A percentile compares a stretch with the other conserved stretches of the same genome.
phyloP scores from a whole-genome alignment of 2,888 invertebrate species.

The Mantis religiosa region DNA sequence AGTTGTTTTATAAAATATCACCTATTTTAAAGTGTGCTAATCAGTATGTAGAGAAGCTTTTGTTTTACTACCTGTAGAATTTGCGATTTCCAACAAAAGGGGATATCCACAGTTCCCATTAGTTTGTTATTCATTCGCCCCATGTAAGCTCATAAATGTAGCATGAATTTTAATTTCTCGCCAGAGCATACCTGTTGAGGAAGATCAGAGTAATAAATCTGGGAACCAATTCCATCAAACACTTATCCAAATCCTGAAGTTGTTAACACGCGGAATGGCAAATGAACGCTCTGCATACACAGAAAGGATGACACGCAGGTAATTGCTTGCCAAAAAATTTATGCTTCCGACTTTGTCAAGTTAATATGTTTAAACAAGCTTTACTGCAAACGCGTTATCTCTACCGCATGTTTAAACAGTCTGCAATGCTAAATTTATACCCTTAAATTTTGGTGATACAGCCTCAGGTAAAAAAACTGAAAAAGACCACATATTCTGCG shows the following conservation, averaged over 20 bases:
- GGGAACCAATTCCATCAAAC: background rate
- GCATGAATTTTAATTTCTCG: background rate
- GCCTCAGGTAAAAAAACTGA: background rate
- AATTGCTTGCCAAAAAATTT: background rate
- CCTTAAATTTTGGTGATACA: background rate
- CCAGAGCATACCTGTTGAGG: background rate
- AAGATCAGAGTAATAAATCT: background rate
- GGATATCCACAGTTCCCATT: background rate
- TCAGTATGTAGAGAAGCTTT: too few species aligned
- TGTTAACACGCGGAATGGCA: background rate
- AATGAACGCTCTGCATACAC: background rate
- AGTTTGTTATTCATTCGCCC: background rate
- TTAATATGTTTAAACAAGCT: background rate
- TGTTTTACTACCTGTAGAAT: background rate
- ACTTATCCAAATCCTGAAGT: background rate
- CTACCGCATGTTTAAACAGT: background rate
- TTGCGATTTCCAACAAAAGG: background rate
- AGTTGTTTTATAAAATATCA: too few species aligned
- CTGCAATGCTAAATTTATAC: background rate
- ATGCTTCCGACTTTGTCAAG: background rate
- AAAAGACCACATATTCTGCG: background rate
- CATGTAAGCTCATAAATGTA: too few species aligned
- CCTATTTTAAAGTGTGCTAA: too few species aligned
- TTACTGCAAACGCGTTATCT: background rate
- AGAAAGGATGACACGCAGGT: background rate